Percentiles rank a stretch among this genome's conserved stretches.
phyloP scores from a whole-genome alignment of 2,113 vertebrate species.

The Menidia beryllina region DNA sequence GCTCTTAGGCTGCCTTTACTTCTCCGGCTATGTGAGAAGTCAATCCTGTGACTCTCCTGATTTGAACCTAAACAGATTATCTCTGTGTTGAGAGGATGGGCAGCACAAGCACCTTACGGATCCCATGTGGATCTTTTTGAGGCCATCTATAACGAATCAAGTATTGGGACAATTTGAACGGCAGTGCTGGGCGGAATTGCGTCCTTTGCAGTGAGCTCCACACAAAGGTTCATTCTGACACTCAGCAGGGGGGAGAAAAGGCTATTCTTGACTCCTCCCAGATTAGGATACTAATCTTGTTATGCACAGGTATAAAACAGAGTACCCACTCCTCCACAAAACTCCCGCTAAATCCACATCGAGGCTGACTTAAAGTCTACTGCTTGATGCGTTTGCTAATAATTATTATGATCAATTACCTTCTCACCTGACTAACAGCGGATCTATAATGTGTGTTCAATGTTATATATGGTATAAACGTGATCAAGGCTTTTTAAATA shows the following conservation, averaged over 20 bases:
- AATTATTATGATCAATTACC: not conserved
- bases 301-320: slow-evolving; percentile 60
- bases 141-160: slow-evolving; percentile 13
- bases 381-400: not conserved
- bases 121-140: slow-evolving; percentile 17
- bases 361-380: not conserved
- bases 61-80: slow-evolving; percentile 71
- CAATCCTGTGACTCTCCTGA: slow-evolving; percentile 61
- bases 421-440: not conserved
- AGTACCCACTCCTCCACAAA: slow-evolving; percentile 45
- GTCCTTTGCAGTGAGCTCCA: slow-evolving; percentile 1
- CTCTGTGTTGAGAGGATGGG: slow-evolving; percentile 15
- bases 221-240: slow-evolving; percentile 5
- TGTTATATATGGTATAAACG: not conserved
- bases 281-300: slow-evolving; percentile 82
- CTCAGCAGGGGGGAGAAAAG: slow-evolving; percentile 10
- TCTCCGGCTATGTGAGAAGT: slow-evolving; percentile 41
- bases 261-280: slow-evolving; percentile 74
- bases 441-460: not conserved
- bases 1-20: slow-evolving; percentile 36
- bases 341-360: not conserved
- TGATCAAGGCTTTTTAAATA: not conserved
- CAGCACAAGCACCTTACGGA: slow-evolving; percentile 2
- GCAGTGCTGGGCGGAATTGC: slow-evolving; percentile 11
- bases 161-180: not conserved